Percentiles rank a stretch among this genome's conserved stretches.
Evolutionary conservation across 1,140 invertebrate genomes (phyloP).

Genomic region (Agrypnia vestita): DNA sequence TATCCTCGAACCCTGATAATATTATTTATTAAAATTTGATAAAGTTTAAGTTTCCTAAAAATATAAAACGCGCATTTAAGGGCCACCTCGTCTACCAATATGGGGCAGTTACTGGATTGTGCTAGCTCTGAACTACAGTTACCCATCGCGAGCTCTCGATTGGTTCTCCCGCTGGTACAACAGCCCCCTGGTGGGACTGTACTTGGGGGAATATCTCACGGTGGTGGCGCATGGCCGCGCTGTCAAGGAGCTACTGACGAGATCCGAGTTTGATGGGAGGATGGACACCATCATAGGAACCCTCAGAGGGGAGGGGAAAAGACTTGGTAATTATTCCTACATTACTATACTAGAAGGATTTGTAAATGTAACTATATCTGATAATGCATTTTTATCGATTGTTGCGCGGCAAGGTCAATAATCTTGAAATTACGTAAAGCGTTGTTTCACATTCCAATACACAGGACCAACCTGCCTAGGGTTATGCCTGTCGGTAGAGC

Average conservation of each 20-base stretch:
- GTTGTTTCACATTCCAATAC: no score
- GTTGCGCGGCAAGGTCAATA: no score
- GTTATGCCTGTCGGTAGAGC: no score
- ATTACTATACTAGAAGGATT: no score
- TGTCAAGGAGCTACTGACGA: slow-evolving; percentile 33
- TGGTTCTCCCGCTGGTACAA: slow-evolving; percentile 32
- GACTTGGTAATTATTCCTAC: slow-evolving; percentile 63
- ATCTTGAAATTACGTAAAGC: no score
- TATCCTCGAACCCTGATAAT: no score
- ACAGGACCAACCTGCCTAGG: no score
- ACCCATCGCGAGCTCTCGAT: slow-evolving; percentile 29
- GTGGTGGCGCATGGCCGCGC: slow-evolving; percentile 37
- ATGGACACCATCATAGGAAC: slow-evolving; percentile 63
- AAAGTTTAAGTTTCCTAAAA: neutral
- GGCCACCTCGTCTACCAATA: slow-evolving; percentile 47
- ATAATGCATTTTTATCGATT: no score
- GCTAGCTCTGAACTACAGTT: slow-evolving; percentile 45
- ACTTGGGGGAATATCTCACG: slow-evolving; percentile 32
- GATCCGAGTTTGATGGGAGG: slow-evolving; percentile 48
- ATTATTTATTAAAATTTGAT: no score
- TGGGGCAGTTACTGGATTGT: slow-evolving; percentile 52
- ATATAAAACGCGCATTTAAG: slow-evolving; percentile 5
- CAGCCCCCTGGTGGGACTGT: slow-evolving; percentile 44
- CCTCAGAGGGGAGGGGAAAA: slow-evolving; percentile 67
- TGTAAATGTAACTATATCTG: no score